A percentile compares a stretch with the other conserved stretches of the same genome.
phyloP scores from a whole-genome alignment of 2,797 vertebrate genomes.

The Halcyon smyrnensis region DNA sequence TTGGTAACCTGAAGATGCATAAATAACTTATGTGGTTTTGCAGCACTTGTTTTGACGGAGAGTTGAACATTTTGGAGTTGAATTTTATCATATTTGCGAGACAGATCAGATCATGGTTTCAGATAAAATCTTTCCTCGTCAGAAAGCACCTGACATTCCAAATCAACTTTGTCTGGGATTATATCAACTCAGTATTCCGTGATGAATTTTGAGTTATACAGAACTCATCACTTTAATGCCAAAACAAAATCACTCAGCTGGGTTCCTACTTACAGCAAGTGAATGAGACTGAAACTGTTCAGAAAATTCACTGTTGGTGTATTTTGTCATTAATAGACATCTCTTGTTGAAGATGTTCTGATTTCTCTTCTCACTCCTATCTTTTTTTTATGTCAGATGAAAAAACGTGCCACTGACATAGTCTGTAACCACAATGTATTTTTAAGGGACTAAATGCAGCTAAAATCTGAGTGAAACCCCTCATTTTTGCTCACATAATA shows the following conservation, averaged over 20 bases:
- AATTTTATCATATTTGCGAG: not conserved
- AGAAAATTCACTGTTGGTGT: not conserved
- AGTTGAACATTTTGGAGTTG: not conserved
- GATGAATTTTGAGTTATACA: not conserved
- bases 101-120: not conserved
- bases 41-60: not conserved
- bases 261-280: not conserved
- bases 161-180: not conserved
- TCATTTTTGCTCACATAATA: not conserved
- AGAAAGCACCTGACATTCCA: not conserved
- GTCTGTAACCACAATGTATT: not conserved
- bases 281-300: not conserved
- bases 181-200: not conserved
- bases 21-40: rapidly evolving
- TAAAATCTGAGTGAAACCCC: not conserved
- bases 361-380: not conserved
- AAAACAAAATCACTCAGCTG: conserved; percentile 1
- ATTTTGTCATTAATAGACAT: not conserved
- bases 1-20: not conserved
- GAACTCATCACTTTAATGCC: not conserved
- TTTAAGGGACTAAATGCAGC: not conserved
- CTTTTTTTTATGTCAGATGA: not conserved
- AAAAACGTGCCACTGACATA: not conserved
- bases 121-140: not conserved
- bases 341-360: not conserved